Conservation (phyloP, 2,888 invertebrate species). For the Alviniconcha strummeri region DNA sequence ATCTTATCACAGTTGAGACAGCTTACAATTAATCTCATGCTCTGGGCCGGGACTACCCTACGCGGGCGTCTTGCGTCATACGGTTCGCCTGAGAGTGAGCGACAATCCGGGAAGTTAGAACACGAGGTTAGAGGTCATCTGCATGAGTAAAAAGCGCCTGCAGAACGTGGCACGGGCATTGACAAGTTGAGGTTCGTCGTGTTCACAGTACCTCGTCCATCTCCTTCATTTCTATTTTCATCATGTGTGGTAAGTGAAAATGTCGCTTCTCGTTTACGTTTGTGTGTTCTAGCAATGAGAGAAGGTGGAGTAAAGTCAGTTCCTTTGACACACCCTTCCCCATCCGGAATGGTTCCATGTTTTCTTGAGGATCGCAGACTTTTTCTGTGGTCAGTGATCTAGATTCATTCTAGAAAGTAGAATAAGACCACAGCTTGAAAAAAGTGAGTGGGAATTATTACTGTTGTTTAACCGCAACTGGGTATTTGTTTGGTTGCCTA, state of each 20-base stretch:
- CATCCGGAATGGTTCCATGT: too few species aligned
- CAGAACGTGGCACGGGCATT: slow-evolving; percentile 38
- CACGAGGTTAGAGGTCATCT: slow-evolving; percentile 30
- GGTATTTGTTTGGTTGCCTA: too few species aligned
- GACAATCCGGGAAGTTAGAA: slow-evolving; percentile 31
- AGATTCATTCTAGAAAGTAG: too few species aligned
- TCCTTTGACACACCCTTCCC: too few species aligned
- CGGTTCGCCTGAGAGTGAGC: neutral
- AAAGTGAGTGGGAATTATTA: too few species aligned
- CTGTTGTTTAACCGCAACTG: too few species aligned
- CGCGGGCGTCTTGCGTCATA: slow-evolving; percentile 3
- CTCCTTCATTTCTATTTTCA: neutral
- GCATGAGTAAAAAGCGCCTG: slow-evolving; percentile 30
- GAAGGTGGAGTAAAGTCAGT: too few species aligned
- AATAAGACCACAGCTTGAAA: too few species aligned
- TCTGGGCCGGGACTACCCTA: neutral
- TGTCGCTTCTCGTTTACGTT: neutral
- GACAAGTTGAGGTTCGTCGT: slow-evolving; percentile 22
- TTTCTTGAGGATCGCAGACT: too few species aligned
- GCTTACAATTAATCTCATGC: neutral
- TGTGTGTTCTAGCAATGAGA: neutral
- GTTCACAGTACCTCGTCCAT: neutral
- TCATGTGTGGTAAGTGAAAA: slow-evolving; percentile 38
- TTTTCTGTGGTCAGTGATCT: too few species aligned
- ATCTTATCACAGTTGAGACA: neutral